Evolutionary conservation across 2,888 invertebrate genomes (phyloP).

Genomic region (Lithophane ornitopus): DNA sequence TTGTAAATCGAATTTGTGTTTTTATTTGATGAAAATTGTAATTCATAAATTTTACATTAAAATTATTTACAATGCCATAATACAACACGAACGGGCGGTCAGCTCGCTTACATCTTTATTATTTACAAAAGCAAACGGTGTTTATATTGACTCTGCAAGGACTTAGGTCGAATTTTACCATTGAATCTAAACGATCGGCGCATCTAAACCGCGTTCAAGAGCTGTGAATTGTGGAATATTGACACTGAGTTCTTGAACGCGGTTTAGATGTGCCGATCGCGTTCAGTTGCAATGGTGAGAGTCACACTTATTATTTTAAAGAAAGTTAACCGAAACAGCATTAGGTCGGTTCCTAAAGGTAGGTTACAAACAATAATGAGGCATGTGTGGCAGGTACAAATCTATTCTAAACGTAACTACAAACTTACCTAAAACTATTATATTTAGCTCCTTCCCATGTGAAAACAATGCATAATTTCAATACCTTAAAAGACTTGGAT

Average conservation of each 20-base stretch:
- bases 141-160: slow-evolving; percentile 61
- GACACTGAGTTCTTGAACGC: not conserved
- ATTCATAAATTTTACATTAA: slow-evolving; percentile 89
- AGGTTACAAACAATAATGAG: slow-evolving; percentile 46
- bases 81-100: slow-evolving; percentile 79
- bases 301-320: not conserved
- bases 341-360: slow-evolving; percentile 15
- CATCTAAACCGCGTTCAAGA: not conserved
- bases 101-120: slow-evolving; percentile 75
- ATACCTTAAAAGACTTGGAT: slow-evolving; percentile 7
- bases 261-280: not conserved
- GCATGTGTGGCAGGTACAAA: slow-evolving; percentile 54
- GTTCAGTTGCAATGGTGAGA: not conserved
- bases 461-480: slow-evolving; percentile 22
- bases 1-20: slow-evolving; percentile 82
- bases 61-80: slow-evolving; percentile 89
- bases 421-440: slow-evolving; percentile 43
- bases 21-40: slow-evolving; percentile 90
- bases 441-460: slow-evolving; percentile 30
- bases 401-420: slow-evolving; percentile 52
- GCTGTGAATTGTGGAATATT: not conserved
- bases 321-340: slow-evolving; percentile 28
- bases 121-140: slow-evolving; percentile 84
- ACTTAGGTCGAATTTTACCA: not conserved
- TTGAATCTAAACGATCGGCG: not conserved